A percentile compares a stretch with the other conserved stretches of the same genome.
phyloP scores from a whole-genome alignment of 1,140 invertebrate species.

The Brachionus sp. region DNA sequence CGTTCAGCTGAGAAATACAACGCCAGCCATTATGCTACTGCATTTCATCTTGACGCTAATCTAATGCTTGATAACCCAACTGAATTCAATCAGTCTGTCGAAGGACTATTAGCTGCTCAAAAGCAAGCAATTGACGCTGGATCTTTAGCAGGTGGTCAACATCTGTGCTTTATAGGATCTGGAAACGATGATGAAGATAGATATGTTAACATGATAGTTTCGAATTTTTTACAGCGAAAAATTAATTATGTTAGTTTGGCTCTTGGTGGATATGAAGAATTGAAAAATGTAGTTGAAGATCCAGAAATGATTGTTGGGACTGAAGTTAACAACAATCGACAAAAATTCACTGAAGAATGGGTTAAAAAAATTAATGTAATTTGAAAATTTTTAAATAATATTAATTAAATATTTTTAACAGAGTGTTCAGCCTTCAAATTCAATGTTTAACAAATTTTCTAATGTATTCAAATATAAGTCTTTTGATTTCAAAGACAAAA shows the following conservation, averaged over 20 bases:
- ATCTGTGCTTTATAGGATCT: conserved; percentile 93
- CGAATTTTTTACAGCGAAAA: conserved; percentile 90
- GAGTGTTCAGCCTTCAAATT: conserved; percentile 48
- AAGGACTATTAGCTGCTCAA: conserved; percentile 83
- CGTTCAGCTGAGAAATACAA: conserved; percentile 93
- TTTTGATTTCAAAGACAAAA: conserved; percentile 82
- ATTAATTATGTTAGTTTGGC: conserved; percentile 86
- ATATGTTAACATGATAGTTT: conserved; percentile 95
- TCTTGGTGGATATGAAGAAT: conserved; percentile 77
- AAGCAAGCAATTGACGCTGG: conserved; percentile 80
- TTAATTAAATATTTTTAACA: neutral
- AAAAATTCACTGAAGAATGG: conserved; percentile 60
- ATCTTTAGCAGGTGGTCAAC: conserved; percentile 85
- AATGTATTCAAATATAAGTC: conserved; percentile 79
- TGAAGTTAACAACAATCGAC: neutral
- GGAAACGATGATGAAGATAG: conserved; percentile 89
- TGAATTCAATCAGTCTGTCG: conserved; percentile 87
- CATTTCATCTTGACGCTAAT: conserved; percentile 94
- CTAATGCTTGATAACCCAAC: conserved; percentile 92
- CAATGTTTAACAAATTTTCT: conserved; percentile 57
- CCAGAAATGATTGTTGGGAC: conserved; percentile 46
- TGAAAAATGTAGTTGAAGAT: conserved; percentile 2
- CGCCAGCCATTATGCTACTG: conserved; percentile 87
- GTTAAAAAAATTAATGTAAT: conserved; percentile 75
- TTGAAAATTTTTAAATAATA: conserved; percentile 69